Evolutionary conservation across 2,888 invertebrate genomes (phyloP), one percentile per base, ranked within the genome.

Genomic region (Onthophagus sagittarius): DNA sequence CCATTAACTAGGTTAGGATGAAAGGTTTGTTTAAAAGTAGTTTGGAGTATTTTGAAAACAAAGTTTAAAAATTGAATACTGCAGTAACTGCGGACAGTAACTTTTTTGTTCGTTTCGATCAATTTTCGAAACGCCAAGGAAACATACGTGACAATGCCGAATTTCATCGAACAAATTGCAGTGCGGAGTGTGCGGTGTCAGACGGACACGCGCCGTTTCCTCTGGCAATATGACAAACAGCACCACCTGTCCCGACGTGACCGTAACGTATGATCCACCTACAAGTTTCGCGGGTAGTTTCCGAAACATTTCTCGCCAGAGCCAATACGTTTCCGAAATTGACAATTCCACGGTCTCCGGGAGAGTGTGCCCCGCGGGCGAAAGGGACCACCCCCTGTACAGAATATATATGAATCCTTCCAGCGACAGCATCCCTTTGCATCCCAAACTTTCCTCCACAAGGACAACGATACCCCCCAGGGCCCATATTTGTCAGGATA

Each of bases 401-500:
- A 11, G 39, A 53, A 53, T 53, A 53, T 53, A 53, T 53, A 53
- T 53, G 39, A 53, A 53, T 53, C 39, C 39, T 53, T 53, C 39
- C 23, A 23, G 23, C 23, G 23, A 23, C 23, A 23, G 23, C 23
- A 23, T 23, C 39, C 39, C 39, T 53, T 53, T 53, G 39, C 39
- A 53, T 53, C 39, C 39, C 39, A 53, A 53, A 7, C 23, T 23
- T 53, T 53, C 11, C 39, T 11, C 11, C 39, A 7, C 39, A 53
- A 67, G 67, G 67, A 67, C 67, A 67, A 67, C 31, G 67, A 67
- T 31, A 32, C 31, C 67, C 67, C 67, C 32, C 67, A 23, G 67
- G 67, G 31, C 67, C 67, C 32, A 67, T 67, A 67, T 67, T 67
- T 67, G 67, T 67, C 67, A 67, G 67, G 67, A 67, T 67, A 67